Evolutionary conservation across 2,113 vertebrate species (phyloP), one percentile per base, ranked within the genome.

Genomic region (Mungos mungo): DNA sequence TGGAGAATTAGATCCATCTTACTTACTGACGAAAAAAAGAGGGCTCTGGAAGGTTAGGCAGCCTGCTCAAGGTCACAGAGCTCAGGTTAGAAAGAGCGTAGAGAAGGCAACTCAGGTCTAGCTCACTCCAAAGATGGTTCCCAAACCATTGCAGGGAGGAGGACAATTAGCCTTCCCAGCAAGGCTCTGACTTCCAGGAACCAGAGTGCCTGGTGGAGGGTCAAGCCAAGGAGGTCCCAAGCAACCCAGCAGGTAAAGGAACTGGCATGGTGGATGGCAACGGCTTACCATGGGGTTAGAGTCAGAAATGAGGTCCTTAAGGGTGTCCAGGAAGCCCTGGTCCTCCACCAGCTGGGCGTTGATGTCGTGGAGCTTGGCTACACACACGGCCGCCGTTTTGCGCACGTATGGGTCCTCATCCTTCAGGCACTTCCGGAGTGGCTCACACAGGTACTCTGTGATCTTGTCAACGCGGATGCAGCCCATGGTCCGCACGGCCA

Each of bases 381-480:
- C 99, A 3, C 99, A 99, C 96, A 99, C 99, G 0, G 99, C 99
- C 0, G 99, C 99, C 0, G 99, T 99, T 98, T 99, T 99, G 92
- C 99, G 99, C 98, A 99, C 99, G 0, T 99, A 99, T 0, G 99
- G 99, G 97, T 99, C 99, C 98, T 99, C 99, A 0, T 99, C 99
- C 98, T 99, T 99, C 96, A 99, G 98, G 98, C 99, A 99, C 96
- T 99, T 99, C 33, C 99, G 98, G 97, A 99, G 99, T 0, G 99
- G 99, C 98, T 99, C 99, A 0, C 99, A 99, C 27, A 99, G 99
- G 52, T 99, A 99, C 92, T 99, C 99, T 0, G 99, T 99, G 96
- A 99, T 99, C 98, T 99, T 99, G 97, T 99, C 99, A 93, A 99
- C 99, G 0, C 99, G 99, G 97, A 99, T 99, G 97, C 99, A 99